Evolutionary conservation across 2,888 invertebrate species (phyloP).

Genomic region (Atrina japonica): DNA sequence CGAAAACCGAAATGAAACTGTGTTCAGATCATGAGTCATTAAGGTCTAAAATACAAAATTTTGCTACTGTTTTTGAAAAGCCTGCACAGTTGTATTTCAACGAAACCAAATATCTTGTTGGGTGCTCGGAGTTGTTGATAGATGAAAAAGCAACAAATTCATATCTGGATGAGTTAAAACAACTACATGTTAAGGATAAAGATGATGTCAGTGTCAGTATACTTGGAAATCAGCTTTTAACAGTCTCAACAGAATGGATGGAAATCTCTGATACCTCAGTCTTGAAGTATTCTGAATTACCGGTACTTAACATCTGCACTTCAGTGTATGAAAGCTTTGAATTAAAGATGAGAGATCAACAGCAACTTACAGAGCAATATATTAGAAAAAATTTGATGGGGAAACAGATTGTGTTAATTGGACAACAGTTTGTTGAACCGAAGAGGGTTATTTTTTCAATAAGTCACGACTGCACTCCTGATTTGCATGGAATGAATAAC

Average conservation of each 20-base stretch:
- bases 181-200: background rate
- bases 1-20: too few relatives aligned
- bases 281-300: too few relatives aligned
- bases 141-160: background rate
- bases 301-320: background rate
- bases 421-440: conserved; percentile 11
- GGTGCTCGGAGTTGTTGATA: background rate
- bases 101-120: background rate
- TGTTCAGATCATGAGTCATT: too few relatives aligned
- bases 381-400: background rate
- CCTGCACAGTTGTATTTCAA: background rate
- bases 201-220: background rate
- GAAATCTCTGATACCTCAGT: too few relatives aligned
- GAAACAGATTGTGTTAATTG: background rate
- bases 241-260: background rate
- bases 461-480: conserved; percentile 20
- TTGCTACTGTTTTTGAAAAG: background rate
- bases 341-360: background rate
- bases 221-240: background rate
- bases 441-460: conserved; percentile 1
- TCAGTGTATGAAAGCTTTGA: background rate
- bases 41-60: too few relatives aligned
- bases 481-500: conserved; percentile 9
- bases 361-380: background rate
- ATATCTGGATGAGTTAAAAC: background rate